phyloP scores from a whole-genome alignment of 2,113 vertebrate species.

The Sceloporus tristichus region DNA sequence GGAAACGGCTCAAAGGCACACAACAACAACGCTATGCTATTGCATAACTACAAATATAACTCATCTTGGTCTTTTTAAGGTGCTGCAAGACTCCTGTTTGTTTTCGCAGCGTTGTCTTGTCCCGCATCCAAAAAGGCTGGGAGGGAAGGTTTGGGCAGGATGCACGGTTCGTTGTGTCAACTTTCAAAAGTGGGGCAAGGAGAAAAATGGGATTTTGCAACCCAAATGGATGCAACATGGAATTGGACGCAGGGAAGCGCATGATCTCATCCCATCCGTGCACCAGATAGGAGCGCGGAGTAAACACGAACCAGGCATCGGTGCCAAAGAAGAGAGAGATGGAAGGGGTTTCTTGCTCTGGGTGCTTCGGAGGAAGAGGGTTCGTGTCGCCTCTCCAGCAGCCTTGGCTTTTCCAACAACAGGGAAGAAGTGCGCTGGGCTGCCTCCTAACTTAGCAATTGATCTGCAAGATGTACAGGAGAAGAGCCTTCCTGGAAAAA shows the following conservation, averaged over 20 bases:
- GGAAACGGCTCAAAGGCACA: too few relatives aligned
- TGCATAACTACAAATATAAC: too few relatives aligned
- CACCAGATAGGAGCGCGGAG: not conserved
- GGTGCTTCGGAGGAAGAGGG: not conserved
- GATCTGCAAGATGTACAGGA: not conserved
- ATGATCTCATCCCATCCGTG: constrained; percentile 22
- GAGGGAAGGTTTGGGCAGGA: too few relatives aligned
- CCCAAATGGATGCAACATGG: not conserved
- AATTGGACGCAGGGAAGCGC: not conserved
- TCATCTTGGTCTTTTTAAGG: too few relatives aligned
- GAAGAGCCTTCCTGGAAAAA: not conserved
- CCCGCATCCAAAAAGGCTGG: not conserved
- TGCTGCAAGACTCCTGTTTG: too few relatives aligned
- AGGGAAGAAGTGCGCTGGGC: too few relatives aligned
- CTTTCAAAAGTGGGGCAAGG: constrained; percentile 1
- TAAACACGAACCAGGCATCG: not conserved
- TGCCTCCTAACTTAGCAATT: not conserved
- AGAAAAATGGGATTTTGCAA: too few relatives aligned
- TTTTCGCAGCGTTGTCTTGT: too few relatives aligned
- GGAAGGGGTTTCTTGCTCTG: not conserved
- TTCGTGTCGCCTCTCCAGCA: too few relatives aligned
- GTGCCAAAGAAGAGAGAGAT: not conserved
- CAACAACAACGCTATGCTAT: too few relatives aligned
- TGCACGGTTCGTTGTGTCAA: not conserved
- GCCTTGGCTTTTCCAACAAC: too few relatives aligned